Conservation (phyloP, 2,888 invertebrate genomes). For the Epirrhoe alternata region DNA sequence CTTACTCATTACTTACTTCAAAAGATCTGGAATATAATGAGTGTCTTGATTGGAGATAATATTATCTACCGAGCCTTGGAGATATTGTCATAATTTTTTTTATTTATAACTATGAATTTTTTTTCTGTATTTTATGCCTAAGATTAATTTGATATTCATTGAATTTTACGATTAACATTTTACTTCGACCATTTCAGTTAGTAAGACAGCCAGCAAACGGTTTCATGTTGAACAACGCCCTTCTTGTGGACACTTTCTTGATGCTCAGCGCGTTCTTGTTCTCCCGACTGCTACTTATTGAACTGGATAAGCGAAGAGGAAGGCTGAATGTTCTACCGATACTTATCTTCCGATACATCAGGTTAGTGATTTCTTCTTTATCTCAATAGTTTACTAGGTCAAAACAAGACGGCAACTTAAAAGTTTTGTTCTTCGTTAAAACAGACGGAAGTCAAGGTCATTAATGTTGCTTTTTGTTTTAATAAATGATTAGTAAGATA, state of each 20-base stretch:
- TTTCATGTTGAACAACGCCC: slow-evolving; percentile 87
- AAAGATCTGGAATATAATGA: too few species aligned
- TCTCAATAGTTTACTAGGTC: background rate
- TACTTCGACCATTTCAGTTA: slow-evolving; percentile 71
- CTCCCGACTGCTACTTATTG: slow-evolving; percentile 87
- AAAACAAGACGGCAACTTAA: background rate
- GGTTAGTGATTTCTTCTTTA: slow-evolving; percentile 67
- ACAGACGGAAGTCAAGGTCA: too few species aligned
- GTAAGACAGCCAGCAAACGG: slow-evolving; percentile 84
- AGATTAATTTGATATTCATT: background rate
- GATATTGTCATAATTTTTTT: too few species aligned
- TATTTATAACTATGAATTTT: too few species aligned
- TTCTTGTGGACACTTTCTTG: slow-evolving; percentile 90
- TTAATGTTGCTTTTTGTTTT: too few species aligned
- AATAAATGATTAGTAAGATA: too few species aligned
- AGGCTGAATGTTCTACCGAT: slow-evolving; percentile 86
- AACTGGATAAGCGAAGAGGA: slow-evolving; percentile 88
- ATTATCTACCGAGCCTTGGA: too few species aligned
- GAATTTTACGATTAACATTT: background rate
- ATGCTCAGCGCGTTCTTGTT: slow-evolving; percentile 89
- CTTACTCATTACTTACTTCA: too few species aligned
- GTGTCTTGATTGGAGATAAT: too few species aligned
- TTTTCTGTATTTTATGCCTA: too few species aligned
- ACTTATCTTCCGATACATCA: slow-evolving; percentile 88
- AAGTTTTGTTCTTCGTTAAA: too few species aligned